Evolutionary conservation across 1,140 invertebrate genomes (phyloP), one percentile per base, ranked within the genome.

Genomic region (Zaprionus ghesquierei): DNA sequence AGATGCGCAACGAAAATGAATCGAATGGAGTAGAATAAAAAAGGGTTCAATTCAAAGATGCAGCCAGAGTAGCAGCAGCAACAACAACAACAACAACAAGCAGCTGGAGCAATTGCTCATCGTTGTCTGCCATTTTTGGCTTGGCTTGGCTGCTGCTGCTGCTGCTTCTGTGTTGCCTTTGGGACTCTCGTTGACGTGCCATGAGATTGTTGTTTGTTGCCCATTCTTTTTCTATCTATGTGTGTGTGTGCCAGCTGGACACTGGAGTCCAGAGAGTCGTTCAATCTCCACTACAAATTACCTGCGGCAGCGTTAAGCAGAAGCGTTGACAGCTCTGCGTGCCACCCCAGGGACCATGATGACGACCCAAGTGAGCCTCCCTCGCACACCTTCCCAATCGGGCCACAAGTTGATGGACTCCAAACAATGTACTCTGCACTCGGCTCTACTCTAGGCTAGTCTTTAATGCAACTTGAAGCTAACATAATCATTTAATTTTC

Each of bases 1-100:
- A 69, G 81, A 87, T n/a, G n/a, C 79, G 71, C 82, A 87, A 61
- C 70, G 54, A 87, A 77, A 87, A 71, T 79, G 76, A 75, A 76
- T 72, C 60, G 73, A 76, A 79, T 62, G 65, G 63, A 78, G n/a
- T n/a, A n/a, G n/a, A n/a, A n/a, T n/a, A n/a, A 87, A 87, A 86
- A 89, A 84, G 77, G 84, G 76, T 84, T 84, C 59, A 77, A 80
- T 86, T 79, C 82, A 87, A 81, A 87, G 82, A 81, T 81, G 77
- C 81, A 75, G 33, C 59, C 27, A 0, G 27, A 56, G 15, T 31
- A 61, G 6, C 54, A 61, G 9, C 38, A 55, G 3, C 44, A 60
- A 54, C 31, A 54, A 18, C 49, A 73, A 56, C 53, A 71, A 73
- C 68, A 69, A 49, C 46, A 65, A 80, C 27, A 74, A 15, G n/a